Conservation (phyloP, 2,797 vertebrate genomes). For the Silurus aristotelis region DNA sequence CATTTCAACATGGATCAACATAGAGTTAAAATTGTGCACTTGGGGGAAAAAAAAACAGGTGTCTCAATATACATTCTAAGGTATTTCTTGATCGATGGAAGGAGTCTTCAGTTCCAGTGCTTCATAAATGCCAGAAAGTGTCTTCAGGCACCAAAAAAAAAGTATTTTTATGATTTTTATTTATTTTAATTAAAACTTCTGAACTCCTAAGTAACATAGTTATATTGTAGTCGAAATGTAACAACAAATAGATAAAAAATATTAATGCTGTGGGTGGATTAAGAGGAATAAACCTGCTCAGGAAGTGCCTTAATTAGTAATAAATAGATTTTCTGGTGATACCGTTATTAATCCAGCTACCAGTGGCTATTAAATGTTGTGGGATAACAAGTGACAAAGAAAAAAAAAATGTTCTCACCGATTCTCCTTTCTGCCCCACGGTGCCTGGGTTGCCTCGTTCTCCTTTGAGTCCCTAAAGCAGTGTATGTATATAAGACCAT, state of each 20-base stretch:
- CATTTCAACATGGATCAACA: too few species aligned
- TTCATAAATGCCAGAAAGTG: neutral
- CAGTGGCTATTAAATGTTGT: too few species aligned
- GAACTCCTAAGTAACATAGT: neutral
- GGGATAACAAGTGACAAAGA: neutral
- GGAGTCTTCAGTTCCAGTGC: neutral
- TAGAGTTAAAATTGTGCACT: too few species aligned
- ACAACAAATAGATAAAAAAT: neutral
- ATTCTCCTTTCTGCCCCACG: conserved; percentile 86
- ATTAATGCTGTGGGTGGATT: neutral
- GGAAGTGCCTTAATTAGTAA: neutral
- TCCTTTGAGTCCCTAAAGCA: conserved; percentile 85
- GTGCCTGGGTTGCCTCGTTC: conserved; percentile 84
- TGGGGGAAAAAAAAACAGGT: too few species aligned
- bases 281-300: neutral
- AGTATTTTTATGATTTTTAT: too few species aligned
- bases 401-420: conserved; percentile 73
- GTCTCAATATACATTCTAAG: too few species aligned
- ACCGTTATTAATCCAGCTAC: too few species aligned
- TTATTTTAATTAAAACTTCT: too few species aligned
- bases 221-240: neutral
- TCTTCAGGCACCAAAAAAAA: too few species aligned
- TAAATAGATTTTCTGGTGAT: neutral
- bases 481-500: neutral
- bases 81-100: neutral